Evolutionary conservation across 2,797 vertebrate genomes (phyloP).

Genomic region (Arnoldichthys spilopterus): DNA sequence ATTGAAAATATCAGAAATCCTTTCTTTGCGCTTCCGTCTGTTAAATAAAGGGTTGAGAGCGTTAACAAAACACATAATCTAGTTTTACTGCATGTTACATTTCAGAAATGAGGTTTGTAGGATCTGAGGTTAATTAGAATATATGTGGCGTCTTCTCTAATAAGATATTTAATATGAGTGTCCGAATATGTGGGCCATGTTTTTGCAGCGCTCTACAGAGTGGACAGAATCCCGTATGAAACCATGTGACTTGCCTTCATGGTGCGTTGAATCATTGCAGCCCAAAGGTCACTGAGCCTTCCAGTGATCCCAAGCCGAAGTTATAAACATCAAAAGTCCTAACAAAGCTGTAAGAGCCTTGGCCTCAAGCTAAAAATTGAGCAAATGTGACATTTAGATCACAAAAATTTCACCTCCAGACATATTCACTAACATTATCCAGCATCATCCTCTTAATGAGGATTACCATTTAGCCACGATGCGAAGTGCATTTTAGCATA

Average conservation of each 20-base stretch:
- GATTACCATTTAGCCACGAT: constrained; percentile 57
- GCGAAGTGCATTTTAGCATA: not conserved
- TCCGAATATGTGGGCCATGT: too few species aligned
- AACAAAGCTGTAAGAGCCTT: too few species aligned
- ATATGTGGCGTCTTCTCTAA: too few species aligned
- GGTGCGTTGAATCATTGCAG: constrained; percentile 49
- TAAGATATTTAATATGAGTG: too few species aligned
- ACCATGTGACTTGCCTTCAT: constrained; percentile 59
- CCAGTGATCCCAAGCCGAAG: constrained; percentile 55
- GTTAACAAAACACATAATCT: too few species aligned
- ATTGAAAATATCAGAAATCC: too few species aligned
- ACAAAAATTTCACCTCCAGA: not conserved
- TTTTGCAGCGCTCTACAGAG: constrained; percentile 35
- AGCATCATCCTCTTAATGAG: constrained; percentile 41
- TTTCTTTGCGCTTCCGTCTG: too few species aligned
- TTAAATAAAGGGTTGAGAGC: too few species aligned
- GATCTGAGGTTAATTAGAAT: too few species aligned
- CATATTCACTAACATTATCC: not conserved
- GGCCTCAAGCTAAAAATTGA: constrained; percentile 20
- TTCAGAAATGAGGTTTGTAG: too few species aligned
- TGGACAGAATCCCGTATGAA: constrained; percentile 36
- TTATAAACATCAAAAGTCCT: constrained; percentile 52
- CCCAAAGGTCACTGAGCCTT: constrained; percentile 65
- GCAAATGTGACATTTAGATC: constrained; percentile 12
- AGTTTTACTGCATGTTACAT: too few species aligned